These are phyloP conservation scores for Psammodynastes pulverulentus DNA, from an alignment of 2,113 vertebrate genomes.

Conservation along the genomic window DNA sequence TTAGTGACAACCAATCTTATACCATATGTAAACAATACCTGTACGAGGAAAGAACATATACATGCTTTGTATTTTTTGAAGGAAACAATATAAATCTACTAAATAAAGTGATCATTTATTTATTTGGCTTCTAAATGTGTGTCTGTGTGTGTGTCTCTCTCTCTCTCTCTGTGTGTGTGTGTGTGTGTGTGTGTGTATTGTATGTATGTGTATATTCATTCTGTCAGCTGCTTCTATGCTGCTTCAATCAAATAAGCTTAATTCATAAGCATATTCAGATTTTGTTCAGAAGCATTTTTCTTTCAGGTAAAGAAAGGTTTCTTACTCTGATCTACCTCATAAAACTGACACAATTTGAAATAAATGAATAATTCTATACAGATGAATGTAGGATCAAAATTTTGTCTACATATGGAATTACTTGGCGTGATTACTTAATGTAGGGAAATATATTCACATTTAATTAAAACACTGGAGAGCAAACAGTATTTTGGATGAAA, in stretches of 20 bases:
- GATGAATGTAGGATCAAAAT: not conserved
- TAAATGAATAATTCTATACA: not conserved
- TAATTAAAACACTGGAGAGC: not conserved
- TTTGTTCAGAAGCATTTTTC: not conserved
- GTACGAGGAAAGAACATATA: not conserved
- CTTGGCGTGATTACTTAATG: not conserved
- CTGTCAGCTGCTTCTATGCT: not conserved
- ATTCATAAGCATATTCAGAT: not conserved
- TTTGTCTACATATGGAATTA: not conserved
- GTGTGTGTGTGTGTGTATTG: too few species aligned
- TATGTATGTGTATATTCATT: not conserved
- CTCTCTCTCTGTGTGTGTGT: too few species aligned
- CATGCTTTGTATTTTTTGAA: not conserved
- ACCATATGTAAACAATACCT: not conserved
- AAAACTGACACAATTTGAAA: not conserved
- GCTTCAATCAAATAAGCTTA: not conserved
- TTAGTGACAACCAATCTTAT: not conserved
- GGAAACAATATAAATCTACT: not conserved
- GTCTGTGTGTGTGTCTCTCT: too few species aligned
- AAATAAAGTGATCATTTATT: not conserved
- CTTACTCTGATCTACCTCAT: not conserved
- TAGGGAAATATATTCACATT: not conserved
- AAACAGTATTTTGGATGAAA: not conserved
- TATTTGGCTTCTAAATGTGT: not conserved
- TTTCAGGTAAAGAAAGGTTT: not conserved